phyloP scores from a whole-genome alignment of 2,888 invertebrate genomes.

The Tinea pellionella region DNA sequence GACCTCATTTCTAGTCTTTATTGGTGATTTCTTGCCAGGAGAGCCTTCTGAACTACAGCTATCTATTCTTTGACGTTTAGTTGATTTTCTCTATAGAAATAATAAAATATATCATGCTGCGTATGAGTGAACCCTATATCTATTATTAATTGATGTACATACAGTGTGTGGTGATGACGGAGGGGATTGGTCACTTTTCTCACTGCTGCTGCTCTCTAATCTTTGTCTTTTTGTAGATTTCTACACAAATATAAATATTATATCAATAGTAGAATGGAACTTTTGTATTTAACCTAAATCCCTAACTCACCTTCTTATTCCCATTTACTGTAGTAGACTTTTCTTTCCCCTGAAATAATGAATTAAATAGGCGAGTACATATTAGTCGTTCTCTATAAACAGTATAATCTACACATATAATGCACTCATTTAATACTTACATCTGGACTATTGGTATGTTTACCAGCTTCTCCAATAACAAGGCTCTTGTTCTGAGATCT shows the following conservation, averaged over 20 bases:
- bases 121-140: no score
- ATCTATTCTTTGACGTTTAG: conserved; percentile 47
- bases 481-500: conserved; percentile 39
- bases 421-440: background rate
- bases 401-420: no score
- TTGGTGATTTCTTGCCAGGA: conserved; percentile 16
- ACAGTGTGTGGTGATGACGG: background rate
- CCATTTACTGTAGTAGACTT: background rate
- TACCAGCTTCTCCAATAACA: background rate
- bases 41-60: conserved; percentile 49
- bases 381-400: no score
- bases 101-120: no score
- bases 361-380: background rate
- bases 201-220: conserved; percentile 42
- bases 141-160: no score
- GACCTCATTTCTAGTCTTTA: conserved; percentile 16
- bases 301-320: background rate
- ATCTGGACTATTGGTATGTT: background rate
- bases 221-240: conserved; percentile 38
- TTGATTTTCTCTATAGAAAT: conserved; percentile 36
- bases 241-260: conserved; percentile 23
- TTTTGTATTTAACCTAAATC: background rate
- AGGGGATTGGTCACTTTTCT: background rate
- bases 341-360: background rate
- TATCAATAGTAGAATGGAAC: background rate